These are phyloP conservation scores for Diadromus collaris DNA, from an alignment of 2,888 invertebrate species.

Conservation along the genomic window DNA sequence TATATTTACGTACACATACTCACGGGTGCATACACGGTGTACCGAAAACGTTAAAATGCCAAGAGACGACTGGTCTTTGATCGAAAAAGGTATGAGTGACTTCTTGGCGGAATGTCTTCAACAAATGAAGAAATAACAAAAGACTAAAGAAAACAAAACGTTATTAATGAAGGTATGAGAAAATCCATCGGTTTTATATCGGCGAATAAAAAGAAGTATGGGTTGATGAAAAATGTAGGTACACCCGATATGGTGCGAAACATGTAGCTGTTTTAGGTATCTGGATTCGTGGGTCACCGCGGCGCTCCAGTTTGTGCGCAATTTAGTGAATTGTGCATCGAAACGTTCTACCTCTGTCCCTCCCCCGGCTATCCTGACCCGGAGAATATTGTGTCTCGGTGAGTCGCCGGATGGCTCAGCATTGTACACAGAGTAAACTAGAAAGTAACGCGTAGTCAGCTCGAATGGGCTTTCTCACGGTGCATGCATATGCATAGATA, in stretches of 20 bases:
- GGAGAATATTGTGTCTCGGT: slow-evolving; percentile 2
- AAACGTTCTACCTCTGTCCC: neutral
- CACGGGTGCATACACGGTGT: neutral
- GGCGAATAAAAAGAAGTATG: neutral
- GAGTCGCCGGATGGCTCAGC: slow-evolving; percentile 10
- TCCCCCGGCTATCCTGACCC: neutral
- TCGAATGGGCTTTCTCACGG: slow-evolving; percentile 11
- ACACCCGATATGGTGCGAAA: neutral
- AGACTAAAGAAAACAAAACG: too few species aligned
- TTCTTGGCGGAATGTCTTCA: too few species aligned
- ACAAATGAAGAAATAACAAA: too few species aligned
- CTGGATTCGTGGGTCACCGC: neutral
- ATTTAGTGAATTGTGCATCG: neutral
- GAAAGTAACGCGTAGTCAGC: slow-evolving; percentile 14
- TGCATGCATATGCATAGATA: slow-evolving; percentile 28
- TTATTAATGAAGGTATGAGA: too few species aligned
- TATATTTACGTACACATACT: slow-evolving; percentile 2
- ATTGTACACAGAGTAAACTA: slow-evolving; percentile 8
- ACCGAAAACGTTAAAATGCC: slow-evolving; percentile 5
- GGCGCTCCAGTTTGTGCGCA: neutral
- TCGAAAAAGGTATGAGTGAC: too few species aligned
- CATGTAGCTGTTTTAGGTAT: neutral
- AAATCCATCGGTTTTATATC: neutral
- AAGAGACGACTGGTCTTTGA: neutral
- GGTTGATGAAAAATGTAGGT: neutral